These are phyloP conservation scores for Triplophysa tibetana DNA, from an alignment of 2,113 vertebrate species.

Conservation along the genomic window DNA sequence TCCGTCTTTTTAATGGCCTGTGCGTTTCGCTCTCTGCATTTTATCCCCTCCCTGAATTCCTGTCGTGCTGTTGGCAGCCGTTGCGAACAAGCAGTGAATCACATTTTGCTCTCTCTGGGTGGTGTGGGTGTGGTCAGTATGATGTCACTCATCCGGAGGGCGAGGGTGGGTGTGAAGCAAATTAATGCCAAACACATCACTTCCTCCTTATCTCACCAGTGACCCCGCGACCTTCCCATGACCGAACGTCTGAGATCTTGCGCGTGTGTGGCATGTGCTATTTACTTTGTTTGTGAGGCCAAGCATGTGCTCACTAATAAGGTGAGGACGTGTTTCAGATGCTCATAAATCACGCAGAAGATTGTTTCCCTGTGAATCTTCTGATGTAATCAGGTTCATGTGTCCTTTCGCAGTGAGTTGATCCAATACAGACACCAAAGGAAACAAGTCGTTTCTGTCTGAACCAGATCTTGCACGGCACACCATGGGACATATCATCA, in stretches of 20 bases:
- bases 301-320: neutral
- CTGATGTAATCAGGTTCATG: too few species aligned
- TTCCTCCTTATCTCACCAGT: slow-evolving; percentile 28
- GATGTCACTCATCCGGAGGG: slow-evolving; percentile 39
- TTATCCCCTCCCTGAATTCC: neutral
- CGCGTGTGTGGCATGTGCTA: neutral
- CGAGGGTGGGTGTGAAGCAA: slow-evolving; percentile 13
- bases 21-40: neutral
- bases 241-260: slow-evolving; percentile 27
- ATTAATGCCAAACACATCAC: slow-evolving; percentile 3
- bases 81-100: neutral
- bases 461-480: too few species aligned
- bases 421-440: too few species aligned
- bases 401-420: too few species aligned
- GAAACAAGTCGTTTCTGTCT: too few species aligned
- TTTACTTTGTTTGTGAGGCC: neutral
- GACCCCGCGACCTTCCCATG: slow-evolving; percentile 18
- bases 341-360: neutral
- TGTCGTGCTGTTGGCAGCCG: neutral
- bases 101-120: slow-evolving; percentile 3
- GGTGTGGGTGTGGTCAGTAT: slow-evolving; percentile 23
- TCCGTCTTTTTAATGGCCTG: neutral
- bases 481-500: too few species aligned
- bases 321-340: neutral
- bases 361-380: neutral